Evolutionary conservation across 2,113 vertebrate species (phyloP).

Genomic region (Rattus norvegicus): DNA sequence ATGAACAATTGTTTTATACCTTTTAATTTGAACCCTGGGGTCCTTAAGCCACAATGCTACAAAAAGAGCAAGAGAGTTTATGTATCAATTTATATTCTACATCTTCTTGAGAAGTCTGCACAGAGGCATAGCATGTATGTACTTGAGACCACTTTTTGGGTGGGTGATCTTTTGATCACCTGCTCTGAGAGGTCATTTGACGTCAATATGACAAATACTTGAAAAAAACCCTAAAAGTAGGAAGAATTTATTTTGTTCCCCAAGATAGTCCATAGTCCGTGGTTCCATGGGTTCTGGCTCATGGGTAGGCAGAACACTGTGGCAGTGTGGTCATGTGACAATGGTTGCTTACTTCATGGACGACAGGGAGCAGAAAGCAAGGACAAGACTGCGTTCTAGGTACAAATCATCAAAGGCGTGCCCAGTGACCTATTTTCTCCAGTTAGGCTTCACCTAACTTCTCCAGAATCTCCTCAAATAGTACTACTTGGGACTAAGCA

Average conservation of each 20-base stretch:
- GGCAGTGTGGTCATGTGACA: background rate
- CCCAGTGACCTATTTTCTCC: background rate
- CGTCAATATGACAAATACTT: background rate
- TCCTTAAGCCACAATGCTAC: background rate
- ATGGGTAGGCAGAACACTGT: background rate
- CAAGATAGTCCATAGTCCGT: background rate
- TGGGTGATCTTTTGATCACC: background rate
- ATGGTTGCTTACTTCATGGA: background rate
- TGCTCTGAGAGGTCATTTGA: background rate
- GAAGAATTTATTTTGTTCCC: background rate
- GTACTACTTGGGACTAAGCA: background rate
- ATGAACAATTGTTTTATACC: background rate
- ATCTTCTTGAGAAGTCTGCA: conserved; percentile 3
- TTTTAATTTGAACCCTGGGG: background rate
- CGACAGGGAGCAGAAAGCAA: background rate
- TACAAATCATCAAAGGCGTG: background rate
- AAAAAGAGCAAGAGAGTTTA: background rate
- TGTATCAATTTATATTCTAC: background rate
- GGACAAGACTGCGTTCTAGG: background rate
- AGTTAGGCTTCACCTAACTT: background rate
- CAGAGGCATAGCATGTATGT: background rate
- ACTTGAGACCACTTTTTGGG: background rate
- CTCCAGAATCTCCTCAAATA: background rate
- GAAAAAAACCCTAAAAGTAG: background rate
- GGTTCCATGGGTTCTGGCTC: background rate